Evolutionary conservation across 2,888 invertebrate genomes (phyloP).

Genomic region (Acanthosepion esculentum): DNA sequence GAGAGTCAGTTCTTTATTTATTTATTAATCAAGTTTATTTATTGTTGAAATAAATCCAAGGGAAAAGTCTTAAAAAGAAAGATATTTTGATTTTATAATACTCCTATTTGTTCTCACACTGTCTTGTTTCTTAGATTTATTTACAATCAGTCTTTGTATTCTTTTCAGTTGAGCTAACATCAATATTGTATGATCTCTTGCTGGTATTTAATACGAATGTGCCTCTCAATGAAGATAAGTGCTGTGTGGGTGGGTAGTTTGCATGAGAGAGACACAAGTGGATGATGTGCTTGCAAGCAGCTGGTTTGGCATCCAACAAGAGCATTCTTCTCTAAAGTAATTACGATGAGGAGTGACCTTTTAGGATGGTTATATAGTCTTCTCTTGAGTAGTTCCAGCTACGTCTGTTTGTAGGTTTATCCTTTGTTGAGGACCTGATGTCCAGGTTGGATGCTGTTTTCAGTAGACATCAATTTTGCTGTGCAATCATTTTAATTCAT

Average conservation of each 20-base stretch:
- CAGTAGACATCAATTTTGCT: neutral
- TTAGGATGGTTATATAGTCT: neutral
- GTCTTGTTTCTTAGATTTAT: neutral
- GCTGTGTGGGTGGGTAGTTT: neutral
- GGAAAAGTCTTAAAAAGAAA: neutral
- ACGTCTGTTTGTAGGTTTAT: neutral
- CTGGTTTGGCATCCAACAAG: neutral
- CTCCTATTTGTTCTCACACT: neutral
- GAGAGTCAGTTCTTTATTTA: neutral
- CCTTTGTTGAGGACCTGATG: neutral
- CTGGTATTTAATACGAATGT: neutral
- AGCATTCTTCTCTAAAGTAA: neutral
- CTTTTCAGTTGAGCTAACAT: neutral
- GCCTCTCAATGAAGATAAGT: constrained; percentile 33
- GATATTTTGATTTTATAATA: neutral
- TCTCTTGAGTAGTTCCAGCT: neutral
- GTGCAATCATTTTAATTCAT: neutral
- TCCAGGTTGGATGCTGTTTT: neutral
- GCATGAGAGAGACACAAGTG: neutral
- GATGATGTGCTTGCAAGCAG: constrained; percentile 15
- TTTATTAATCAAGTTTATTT: neutral
- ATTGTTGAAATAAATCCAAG: neutral
- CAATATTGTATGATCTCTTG: neutral
- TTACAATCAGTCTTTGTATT: neutral
- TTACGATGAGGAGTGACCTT: neutral